phyloP scores from a whole-genome alignment of 2,797 vertebrate genomes.

The Crocodylus rhombifer region DNA sequence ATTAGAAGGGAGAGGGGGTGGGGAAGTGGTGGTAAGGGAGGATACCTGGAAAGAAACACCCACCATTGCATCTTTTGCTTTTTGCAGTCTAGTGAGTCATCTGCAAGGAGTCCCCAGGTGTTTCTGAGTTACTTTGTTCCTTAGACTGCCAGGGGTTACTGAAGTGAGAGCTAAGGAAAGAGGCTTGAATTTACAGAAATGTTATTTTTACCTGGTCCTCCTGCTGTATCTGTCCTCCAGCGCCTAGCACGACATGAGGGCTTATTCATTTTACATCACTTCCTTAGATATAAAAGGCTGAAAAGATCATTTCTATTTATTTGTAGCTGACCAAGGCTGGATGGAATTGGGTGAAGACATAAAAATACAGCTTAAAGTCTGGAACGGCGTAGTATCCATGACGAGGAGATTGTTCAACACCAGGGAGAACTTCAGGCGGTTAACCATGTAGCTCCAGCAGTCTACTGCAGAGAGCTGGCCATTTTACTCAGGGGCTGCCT shows the following conservation, averaged over 20 bases:
- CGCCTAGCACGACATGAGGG: background rate
- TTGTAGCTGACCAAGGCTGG: background rate
- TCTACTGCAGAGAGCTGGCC: no score
- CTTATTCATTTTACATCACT: background rate
- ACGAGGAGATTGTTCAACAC: background rate
- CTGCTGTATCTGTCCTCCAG: background rate
- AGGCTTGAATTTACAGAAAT: background rate
- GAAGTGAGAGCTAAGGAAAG: background rate
- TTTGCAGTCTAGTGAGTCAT: background rate
- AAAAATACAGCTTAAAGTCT: fast-evolving
- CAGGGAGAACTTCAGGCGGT: background rate
- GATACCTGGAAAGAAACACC: background rate
- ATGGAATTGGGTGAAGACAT: background rate
- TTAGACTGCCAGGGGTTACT: background rate
- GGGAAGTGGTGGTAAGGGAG: background rate
- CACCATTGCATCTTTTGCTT: background rate
- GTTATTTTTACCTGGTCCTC: background rate
- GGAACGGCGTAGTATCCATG: background rate
- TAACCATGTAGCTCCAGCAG: no score
- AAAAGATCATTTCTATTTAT: background rate
- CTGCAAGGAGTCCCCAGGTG: background rate
- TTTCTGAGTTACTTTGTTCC: background rate
- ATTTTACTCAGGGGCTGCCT: no score
- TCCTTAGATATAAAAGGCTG: background rate
- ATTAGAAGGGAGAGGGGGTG: background rate